Evolutionary conservation across 2,113 vertebrate genomes (phyloP).

Genomic region (Oryzias curvinotus): DNA sequence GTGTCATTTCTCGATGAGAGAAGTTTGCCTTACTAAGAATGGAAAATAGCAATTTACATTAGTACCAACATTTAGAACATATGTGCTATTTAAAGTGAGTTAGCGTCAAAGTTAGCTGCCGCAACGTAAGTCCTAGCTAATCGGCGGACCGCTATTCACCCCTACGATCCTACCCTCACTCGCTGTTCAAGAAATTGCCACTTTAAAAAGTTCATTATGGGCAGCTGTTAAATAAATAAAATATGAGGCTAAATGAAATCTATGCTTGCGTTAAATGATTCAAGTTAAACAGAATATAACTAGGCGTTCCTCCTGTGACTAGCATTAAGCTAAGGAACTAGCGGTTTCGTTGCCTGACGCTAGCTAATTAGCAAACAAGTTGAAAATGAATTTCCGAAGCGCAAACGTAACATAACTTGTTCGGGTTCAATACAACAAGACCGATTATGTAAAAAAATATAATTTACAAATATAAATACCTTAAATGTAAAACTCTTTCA

Average conservation of each 20-base stretch:
- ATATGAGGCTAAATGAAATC: neutral
- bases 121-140: constrained; percentile 41
- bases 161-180: neutral
- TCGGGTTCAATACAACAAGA: neutral
- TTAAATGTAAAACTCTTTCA: neutral
- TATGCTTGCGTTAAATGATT: constrained; percentile 2
- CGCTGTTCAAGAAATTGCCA: neutral
- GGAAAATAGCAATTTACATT: too few relatives aligned
- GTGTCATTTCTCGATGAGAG: too few relatives aligned
- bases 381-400: constrained; percentile 43
- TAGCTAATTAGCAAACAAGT: constrained; percentile 71
- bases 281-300: constrained; percentile 27
- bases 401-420: neutral
- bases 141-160: constrained; percentile 33
- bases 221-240: neutral
- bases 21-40: too few relatives aligned
- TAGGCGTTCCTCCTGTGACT: constrained; percentile 68
- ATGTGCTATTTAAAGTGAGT: neutral
- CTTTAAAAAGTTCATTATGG: neutral
- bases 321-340: constrained; percentile 74
- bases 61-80: too few relatives aligned
- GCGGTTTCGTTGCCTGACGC: constrained; percentile 45
- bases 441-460: neutral
- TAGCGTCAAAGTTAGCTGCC: constrained; percentile 35
- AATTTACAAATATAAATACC: neutral